These are phyloP conservation scores for Acanthoscelides obtectus DNA, from an alignment of 2,888 invertebrate species.

Conservation along the genomic window DNA sequence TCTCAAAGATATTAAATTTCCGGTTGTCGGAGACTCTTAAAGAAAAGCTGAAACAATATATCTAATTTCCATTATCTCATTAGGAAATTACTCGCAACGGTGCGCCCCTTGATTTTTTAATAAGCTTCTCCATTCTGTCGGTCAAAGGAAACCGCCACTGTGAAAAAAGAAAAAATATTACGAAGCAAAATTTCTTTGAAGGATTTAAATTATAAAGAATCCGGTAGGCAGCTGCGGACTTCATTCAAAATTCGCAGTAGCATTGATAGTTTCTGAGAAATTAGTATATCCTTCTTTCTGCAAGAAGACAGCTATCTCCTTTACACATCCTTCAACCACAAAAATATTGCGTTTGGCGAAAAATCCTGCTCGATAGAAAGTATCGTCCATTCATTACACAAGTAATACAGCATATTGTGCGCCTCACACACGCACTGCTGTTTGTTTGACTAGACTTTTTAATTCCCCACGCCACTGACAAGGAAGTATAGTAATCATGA, in stretches of 20 bases:
- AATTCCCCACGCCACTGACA: no score
- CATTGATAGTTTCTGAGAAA: no score
- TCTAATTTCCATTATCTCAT: background rate
- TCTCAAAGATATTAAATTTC: background rate
- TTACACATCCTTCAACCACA: no score
- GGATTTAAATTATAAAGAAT: background rate
- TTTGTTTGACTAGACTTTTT: no score
- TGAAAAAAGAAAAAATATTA: background rate
- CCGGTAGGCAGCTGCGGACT: background rate
- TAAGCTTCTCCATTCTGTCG: background rate
- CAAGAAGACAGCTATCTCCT: no score
- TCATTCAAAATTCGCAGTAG: background rate
- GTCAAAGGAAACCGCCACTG: background rate
- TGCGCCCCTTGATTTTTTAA: background rate
- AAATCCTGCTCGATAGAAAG: no score
- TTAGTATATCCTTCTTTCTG: no score
- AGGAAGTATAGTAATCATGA: no score
- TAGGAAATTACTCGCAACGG: background rate
- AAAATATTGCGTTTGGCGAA: no score
- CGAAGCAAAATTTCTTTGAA: background rate
- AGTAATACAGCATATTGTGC: no score
- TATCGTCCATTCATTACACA: no score
- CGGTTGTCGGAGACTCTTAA: background rate
- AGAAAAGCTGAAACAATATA: background rate
- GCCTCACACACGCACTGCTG: no score